Conservation (phyloP, 2,797 vertebrate species). For the Bucorvus abyssinicus region DNA sequence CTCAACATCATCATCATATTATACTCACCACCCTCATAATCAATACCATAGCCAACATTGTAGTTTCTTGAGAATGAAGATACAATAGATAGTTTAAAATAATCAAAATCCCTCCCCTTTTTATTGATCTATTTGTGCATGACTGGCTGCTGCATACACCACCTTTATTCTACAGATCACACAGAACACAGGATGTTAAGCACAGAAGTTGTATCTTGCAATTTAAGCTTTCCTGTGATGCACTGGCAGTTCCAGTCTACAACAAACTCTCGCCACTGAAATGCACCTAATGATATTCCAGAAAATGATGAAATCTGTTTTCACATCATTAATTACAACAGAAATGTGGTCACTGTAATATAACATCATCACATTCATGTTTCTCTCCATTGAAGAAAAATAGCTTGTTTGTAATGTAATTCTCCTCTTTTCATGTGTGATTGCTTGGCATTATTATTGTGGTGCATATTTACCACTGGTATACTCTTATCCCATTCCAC, state of each 20-base stretch:
- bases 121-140: background rate
- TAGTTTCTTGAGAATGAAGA: background rate
- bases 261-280: background rate
- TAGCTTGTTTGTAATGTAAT: background rate
- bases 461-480: no score
- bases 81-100: background rate
- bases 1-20: background rate
- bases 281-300: background rate
- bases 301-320: background rate
- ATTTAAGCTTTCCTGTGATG: background rate
- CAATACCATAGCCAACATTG: background rate
- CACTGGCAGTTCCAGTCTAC: background rate
- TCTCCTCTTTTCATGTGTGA: background rate
- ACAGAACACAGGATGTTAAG: background rate
- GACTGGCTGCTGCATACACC: background rate
- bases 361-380: rapidly evolving
- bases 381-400: background rate
- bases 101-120: background rate
- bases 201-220: background rate
- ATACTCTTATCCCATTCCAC: background rate
- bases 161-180: background rate
- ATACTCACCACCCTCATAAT: no score
- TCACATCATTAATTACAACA: background rate
- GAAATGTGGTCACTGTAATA: background rate
- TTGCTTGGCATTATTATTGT: background rate